These are phyloP conservation scores for Rousettus madagascariensis DNA, from an alignment of 2,797 vertebrate species.

Conservation along the genomic window DNA sequence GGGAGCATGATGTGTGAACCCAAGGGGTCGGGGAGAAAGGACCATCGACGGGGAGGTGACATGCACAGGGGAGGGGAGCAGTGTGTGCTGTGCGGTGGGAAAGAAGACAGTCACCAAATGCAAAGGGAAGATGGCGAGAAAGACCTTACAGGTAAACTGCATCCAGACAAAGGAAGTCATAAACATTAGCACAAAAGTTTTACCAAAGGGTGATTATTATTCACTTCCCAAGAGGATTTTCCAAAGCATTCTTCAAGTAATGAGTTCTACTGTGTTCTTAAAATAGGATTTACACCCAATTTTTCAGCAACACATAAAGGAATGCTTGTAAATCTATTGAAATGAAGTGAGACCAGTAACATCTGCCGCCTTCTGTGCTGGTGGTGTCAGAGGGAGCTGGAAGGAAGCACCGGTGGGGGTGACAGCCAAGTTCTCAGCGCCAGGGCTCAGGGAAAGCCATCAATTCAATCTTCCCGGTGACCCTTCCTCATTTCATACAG, in stretches of 20 bases:
- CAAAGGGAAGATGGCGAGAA: not conserved
- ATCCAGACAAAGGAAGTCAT: not conserved
- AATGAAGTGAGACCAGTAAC: constrained; percentile 72
- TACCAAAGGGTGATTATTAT: constrained; percentile 10
- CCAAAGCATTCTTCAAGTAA: constrained; percentile 58
- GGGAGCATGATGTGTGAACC: not conserved
- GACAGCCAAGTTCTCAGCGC: not conserved
- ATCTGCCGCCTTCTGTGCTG: constrained; percentile 71
- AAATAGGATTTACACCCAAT: constrained; percentile 77
- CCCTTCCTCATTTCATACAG: rapidly evolving
- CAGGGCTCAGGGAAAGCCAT: not conserved
- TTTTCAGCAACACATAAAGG: constrained; percentile 70
- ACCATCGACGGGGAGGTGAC: not conserved
- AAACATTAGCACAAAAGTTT: not conserved
- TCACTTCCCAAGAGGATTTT: constrained; percentile 59
- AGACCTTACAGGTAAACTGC: not conserved
- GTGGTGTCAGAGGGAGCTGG: not conserved
- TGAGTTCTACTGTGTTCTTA: constrained; percentile 65
- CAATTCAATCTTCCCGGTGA: rapidly evolving
- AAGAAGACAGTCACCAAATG: not conserved
- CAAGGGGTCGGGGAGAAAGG: rapidly evolving
- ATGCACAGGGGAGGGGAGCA: not conserved
- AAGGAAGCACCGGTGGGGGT: not conserved
- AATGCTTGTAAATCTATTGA: constrained; percentile 72
- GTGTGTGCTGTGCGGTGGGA: rapidly evolving